Evolutionary conservation across 2,888 invertebrate genomes (phyloP).

Genomic region (Cylindroiulus punctatus): DNA sequence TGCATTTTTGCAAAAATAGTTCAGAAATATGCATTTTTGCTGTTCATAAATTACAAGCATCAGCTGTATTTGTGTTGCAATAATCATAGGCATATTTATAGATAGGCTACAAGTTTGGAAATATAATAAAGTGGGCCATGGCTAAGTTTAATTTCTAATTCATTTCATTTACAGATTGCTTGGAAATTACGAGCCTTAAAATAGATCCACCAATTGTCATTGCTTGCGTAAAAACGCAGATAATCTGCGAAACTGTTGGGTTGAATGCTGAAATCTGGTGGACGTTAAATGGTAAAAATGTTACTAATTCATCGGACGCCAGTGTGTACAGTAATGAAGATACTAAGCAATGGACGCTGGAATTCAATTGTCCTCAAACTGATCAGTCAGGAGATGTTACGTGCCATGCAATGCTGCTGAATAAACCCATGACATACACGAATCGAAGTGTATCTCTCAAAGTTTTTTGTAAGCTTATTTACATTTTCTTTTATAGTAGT

Average conservation of each 20-base stretch:
- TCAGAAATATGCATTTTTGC: too few species aligned
- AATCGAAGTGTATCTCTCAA: conserved; percentile 10
- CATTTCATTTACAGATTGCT: conserved; percentile 24
- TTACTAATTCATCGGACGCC: conserved; percentile 12
- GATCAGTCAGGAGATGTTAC: conserved; percentile 56
- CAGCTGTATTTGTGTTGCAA: too few species aligned
- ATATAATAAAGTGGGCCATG: too few species aligned
- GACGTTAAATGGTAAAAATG: conserved; percentile 51
- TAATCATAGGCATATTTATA: too few species aligned
- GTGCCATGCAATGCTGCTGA: conserved; percentile 54
- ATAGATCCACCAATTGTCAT: conserved; percentile 3
- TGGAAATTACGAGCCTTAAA: conserved; percentile 46
- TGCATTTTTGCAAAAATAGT: too few species aligned
- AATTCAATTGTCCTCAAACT: conserved; percentile 56
- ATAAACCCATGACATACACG: neutral
- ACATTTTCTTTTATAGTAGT: neutral
- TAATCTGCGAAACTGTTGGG: conserved; percentile 26
- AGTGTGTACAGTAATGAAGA: conserved; percentile 10
- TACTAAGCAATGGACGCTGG: conserved; percentile 48
- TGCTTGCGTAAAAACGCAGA: neutral
- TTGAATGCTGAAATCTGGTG: conserved; percentile 50
- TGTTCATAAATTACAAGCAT: too few species aligned
- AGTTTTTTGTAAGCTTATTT: conserved; percentile 39
- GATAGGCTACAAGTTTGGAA: too few species aligned
- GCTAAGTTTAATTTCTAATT: neutral